These are phyloP conservation scores for Apodemia duryi DNA, from an alignment of 2,888 invertebrate genomes.

Conservation along the genomic window DNA sequence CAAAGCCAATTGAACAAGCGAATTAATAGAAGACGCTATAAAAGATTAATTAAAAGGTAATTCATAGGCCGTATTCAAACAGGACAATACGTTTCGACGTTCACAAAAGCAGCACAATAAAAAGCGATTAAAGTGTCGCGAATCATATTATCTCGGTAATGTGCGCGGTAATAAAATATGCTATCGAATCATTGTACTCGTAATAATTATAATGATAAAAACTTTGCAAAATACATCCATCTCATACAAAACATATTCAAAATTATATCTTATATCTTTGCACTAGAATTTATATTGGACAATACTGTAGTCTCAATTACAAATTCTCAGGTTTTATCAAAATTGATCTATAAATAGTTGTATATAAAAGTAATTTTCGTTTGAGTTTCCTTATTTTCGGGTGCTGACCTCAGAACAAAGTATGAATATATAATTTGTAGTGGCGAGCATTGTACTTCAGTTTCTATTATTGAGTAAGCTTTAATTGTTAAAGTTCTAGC, in stretches of 20 bases:
- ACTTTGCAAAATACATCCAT: slow-evolving; percentile 36
- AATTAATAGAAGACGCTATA: slow-evolving; percentile 22
- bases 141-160: slow-evolving; percentile 53
- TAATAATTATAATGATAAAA: slow-evolving; percentile 48
- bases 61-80: slow-evolving; percentile 23
- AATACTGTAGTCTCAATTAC: neutral
- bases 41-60: slow-evolving; percentile 33
- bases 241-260: slow-evolving; percentile 20
- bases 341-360: neutral
- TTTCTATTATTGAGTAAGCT: slow-evolving; percentile 66
- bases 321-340: neutral
- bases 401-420: slow-evolving; percentile 51
- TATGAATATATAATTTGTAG: slow-evolving; percentile 74
- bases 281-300: slow-evolving; percentile 18
- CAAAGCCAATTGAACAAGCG: slow-evolving; percentile 10
- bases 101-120: slow-evolving; percentile 36
- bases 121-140: slow-evolving; percentile 48
- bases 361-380: slow-evolving; percentile 20
- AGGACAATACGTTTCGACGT: slow-evolving; percentile 29
- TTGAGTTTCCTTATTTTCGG: slow-evolving; percentile 39
- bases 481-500: slow-evolving; percentile 68
- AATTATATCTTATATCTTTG: slow-evolving; percentile 14
- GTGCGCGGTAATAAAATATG: slow-evolving; percentile 49
- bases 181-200: slow-evolving; percentile 45
- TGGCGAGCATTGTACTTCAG: slow-evolving; percentile 59